Evolutionary conservation across 2,113 vertebrate species (phyloP).

Genomic region (Smithornis capensis): DNA sequence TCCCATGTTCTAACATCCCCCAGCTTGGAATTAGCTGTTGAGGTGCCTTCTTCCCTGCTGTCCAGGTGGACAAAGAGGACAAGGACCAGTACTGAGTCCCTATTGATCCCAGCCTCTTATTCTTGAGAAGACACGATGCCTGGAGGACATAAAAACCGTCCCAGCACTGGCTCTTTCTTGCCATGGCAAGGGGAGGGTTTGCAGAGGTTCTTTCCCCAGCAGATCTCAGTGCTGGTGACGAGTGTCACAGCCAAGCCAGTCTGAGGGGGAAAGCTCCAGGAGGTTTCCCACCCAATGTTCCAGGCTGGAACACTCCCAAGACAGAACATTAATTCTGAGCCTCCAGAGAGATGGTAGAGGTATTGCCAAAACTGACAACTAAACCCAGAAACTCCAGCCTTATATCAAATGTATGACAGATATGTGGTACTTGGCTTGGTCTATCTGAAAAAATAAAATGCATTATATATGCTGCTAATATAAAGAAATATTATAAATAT

Average conservation of each 20-base stretch:
- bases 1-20: too few species aligned
- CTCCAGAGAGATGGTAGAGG: not conserved
- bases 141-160: not conserved
- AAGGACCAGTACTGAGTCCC: not conserved
- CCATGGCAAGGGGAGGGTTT: accelerated
- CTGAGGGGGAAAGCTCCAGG: not conserved
- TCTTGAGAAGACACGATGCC: not conserved
- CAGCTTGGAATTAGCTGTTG: too few species aligned
- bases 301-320: not conserved
- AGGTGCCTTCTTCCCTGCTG: not conserved
- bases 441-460: not conserved
- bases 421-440: not conserved
- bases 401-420: not conserved
- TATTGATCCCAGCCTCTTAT: not conserved
- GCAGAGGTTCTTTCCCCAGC: not conserved
- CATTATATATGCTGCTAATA: too few species aligned
- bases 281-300: not conserved
- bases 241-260: accelerated
- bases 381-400: not conserved
- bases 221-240: accelerated
- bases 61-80: too few species aligned
- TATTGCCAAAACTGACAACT: not conserved
- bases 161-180: not conserved
- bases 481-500: not conserved
- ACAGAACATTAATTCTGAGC: not conserved